A percentile compares a stretch with the other conserved stretches of the same genome.
These are phyloP conservation scores for Drosophila trichaetosa DNA, from an alignment of 2,888 invertebrate genomes.

Conservation along the genomic window DNA sequence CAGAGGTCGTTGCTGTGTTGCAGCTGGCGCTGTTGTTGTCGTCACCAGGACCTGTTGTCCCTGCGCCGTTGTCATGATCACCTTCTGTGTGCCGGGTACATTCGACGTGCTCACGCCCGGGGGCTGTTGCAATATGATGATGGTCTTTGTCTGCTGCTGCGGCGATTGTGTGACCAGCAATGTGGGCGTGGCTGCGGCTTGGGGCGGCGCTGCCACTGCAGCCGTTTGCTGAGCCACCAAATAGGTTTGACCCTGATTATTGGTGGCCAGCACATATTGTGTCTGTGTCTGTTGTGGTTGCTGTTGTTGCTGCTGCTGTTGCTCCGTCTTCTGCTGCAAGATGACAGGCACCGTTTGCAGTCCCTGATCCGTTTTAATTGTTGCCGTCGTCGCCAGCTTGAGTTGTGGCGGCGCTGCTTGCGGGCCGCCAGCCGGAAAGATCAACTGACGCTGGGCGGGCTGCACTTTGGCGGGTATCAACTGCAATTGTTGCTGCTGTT, in stretches of 20 bases:
- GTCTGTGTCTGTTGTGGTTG: slow-evolving; percentile 78
- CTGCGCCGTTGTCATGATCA: slow-evolving; percentile 88
- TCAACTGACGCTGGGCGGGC: slow-evolving; percentile 81
- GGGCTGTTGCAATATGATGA: slow-evolving; percentile 90
- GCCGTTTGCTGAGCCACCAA: slow-evolving; percentile 88
- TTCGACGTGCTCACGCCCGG: slow-evolving; percentile 56
- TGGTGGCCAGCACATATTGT: slow-evolving; percentile 85
- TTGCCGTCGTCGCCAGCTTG: slow-evolving; percentile 82
- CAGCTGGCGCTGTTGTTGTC: slow-evolving; percentile 60
- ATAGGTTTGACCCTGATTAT: slow-evolving; percentile 87
- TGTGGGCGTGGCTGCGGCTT: slow-evolving; percentile 85
- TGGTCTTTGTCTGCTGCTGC: slow-evolving; percentile 89
- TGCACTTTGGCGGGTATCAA: slow-evolving; percentile 76
- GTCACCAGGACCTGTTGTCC: slow-evolving; percentile 89
- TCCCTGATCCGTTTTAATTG: slow-evolving; percentile 84
- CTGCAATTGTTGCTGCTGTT: slow-evolving; percentile 77
- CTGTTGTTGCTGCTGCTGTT: slow-evolving; percentile 62
- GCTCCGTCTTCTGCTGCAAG: slow-evolving; percentile 77
- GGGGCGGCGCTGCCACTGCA: slow-evolving; percentile 86
- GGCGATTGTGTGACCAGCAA: slow-evolving; percentile 89
- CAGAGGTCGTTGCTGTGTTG: slow-evolving; percentile 53
- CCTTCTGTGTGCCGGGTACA: slow-evolving; percentile 85
- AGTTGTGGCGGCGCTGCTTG: slow-evolving; percentile 52
- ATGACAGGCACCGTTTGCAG: slow-evolving; percentile 84
- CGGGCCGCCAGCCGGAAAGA: slow-evolving; percentile 69